Base-by-base conservation (phyloP, 2,888 invertebrate genomes). In the Sinopyrophorus schimmeli region DNA sequence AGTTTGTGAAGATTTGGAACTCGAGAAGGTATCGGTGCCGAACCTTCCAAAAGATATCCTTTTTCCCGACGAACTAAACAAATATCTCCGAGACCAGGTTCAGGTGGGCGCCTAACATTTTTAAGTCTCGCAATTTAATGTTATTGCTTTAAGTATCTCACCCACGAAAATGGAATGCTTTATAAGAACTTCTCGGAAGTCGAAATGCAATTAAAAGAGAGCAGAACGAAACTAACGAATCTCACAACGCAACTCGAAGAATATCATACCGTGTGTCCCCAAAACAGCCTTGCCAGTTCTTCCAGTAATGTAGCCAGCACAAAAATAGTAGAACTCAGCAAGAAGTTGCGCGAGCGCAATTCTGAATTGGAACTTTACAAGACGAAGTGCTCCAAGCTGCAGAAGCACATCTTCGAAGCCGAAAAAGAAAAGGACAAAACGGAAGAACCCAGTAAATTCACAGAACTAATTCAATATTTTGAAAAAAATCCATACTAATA, bases 311-410 rank as follows among this genome's bases (percentile, higher is more conserved):
- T 80, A 5, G 80, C 81, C 1, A 79, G 80, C 26, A 74, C 78
- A n/a, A 84, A 84, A 72, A 80, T 86, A 47, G 78, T 84, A 0
- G 84, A 85, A 42, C 71, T 86, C 3, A 83, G 81, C 59, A 84
- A 83, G 66, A 82, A 81, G 64, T 79, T 83, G 35, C 72, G 84
- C 18, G 83, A 85, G 58, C 76, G 82, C 47, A 79, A 78, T 2
- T 76, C 82, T 0, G 83, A 85, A 71, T 61, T 82, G 7, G 82
- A 82, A 68, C 67, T 76, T 1, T 75, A 77, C 30, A 83, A 80
- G 68, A 78, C 80, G 0, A 82, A 79, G 67, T 81, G 77, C 53
- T 74, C 79, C 4, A 74, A 74, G 39, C 62, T 82, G 3, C 79
- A 82, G 66, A 65, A 75, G 41, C n/a, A 44, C 17, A 35, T 42